phyloP scores from a whole-genome alignment of 2,888 invertebrate genomes.

The Schizaphis graminum region DNA sequence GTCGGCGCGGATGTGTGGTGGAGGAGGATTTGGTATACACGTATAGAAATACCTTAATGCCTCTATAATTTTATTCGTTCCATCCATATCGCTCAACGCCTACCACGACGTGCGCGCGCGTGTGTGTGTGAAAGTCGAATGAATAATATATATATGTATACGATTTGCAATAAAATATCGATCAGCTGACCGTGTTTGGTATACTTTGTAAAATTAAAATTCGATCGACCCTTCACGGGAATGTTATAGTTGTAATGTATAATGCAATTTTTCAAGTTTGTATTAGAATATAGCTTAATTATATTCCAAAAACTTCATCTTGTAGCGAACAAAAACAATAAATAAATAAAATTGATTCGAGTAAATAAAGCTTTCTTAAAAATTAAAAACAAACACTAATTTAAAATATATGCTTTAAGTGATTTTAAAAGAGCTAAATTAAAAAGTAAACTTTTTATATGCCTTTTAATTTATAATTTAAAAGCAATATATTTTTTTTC shows the following conservation, averaged over 20 bases:
- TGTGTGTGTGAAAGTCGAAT: background rate
- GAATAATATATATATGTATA: background rate
- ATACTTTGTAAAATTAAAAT: conserved; percentile 41
- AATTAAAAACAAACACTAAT: conserved; percentile 45
- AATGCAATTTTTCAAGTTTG: background rate
- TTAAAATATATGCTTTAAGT: background rate
- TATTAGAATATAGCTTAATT: background rate
- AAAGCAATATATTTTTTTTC: background rate
- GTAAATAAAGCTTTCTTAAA: conserved; percentile 41
- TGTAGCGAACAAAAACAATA: background rate
- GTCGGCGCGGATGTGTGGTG: background rate
- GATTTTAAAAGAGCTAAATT: conserved; percentile 27
- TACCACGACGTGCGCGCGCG: background rate
- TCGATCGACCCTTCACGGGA: background rate
- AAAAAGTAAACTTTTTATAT: background rate
- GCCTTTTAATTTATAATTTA: conserved; percentile 21
- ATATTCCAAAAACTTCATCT: background rate
- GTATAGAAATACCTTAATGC: conserved; percentile 37
- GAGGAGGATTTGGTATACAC: background rate
- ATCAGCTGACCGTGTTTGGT: conserved; percentile 26
- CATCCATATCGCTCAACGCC: background rate
- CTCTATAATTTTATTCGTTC: background rate
- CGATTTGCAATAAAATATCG: background rate
- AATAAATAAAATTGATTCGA: conserved; percentile 29
- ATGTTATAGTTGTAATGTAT: background rate